phyloP scores from a whole-genome alignment of 2,888 invertebrate species.

The Eudemis profundana region DNA sequence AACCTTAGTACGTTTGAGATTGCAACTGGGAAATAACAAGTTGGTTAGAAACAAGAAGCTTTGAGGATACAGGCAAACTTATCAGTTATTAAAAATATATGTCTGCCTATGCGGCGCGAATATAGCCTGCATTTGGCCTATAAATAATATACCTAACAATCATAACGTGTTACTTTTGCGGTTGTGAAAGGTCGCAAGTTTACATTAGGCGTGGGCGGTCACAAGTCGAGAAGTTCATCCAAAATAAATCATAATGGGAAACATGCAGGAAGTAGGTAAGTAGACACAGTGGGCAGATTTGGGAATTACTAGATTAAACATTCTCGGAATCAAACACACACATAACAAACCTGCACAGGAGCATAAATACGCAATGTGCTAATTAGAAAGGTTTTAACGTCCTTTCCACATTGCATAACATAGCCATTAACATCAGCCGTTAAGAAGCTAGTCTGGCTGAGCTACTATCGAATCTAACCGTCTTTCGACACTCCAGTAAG shows the following conservation, averaged over 20 bases:
- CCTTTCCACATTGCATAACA: too few species aligned
- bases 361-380: too few species aligned
- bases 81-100: not conserved
- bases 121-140: not conserved
- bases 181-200: not conserved
- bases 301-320: not conserved
- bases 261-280: not conserved
- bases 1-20: slow-evolving; percentile 12
- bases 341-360: too few species aligned
- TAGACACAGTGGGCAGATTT: not conserved
- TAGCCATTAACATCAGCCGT: too few species aligned
- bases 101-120: too few species aligned
- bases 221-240: not conserved
- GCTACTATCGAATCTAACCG: too few species aligned
- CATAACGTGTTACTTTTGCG: not conserved
- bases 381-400: too few species aligned
- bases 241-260: not conserved
- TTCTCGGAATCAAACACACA: too few species aligned
- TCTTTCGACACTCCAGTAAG: too few species aligned
- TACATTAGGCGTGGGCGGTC: not conserved
- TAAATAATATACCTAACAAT: not conserved
- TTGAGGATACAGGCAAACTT: slow-evolving; percentile 8
- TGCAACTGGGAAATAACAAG: slow-evolving; percentile 21
- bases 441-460: too few species aligned
- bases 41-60: not conserved